phyloP scores from a whole-genome alignment of 1,140 invertebrate species.

The Philaenus spumarius region DNA sequence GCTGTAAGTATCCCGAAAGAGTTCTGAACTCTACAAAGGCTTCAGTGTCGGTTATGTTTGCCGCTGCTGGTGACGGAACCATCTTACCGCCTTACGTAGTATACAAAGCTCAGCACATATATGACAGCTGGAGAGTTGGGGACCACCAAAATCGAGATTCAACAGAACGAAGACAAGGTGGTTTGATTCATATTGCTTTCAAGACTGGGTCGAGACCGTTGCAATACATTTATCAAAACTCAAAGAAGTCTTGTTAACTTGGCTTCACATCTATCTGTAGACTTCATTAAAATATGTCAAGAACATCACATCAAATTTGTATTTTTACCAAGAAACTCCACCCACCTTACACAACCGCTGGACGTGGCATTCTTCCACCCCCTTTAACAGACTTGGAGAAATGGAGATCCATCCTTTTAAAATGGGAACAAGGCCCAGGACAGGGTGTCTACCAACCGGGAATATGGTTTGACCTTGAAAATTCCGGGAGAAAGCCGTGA shows the following conservation, averaged over 20 bases:
- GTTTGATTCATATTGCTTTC: constrained; percentile 20
- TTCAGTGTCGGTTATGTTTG: no score
- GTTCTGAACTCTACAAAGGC: constrained; percentile 23
- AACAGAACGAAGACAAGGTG: constrained; percentile 23
- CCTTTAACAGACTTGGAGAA: constrained; percentile 36
- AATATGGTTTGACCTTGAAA: no score
- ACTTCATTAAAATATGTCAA: constrained; percentile 34
- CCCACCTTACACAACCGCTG: no score
- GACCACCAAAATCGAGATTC: constrained; percentile 30
- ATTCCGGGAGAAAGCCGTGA: no score
- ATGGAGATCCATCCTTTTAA: constrained; percentile 32
- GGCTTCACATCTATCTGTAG: constrained; percentile 34
- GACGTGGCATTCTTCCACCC: constrained; percentile 37
- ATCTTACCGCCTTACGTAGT: no score
- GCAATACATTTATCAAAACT: constrained; percentile 11
- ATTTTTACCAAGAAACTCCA: no score
- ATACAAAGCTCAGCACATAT: constrained; percentile 35
- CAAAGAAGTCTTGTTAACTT: constrained; percentile 35
- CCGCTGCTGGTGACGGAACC: constrained; percentile 33
- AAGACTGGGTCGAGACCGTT: constrained; percentile 15
- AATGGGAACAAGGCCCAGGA: constrained; percentile 28
- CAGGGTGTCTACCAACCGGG: no score
- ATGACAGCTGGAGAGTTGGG: no score
- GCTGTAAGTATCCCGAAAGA: constrained; percentile 22
- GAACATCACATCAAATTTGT: no score